Conservation (phyloP, 2,797 vertebrate species). For the Erithacus rubecula region DNA sequence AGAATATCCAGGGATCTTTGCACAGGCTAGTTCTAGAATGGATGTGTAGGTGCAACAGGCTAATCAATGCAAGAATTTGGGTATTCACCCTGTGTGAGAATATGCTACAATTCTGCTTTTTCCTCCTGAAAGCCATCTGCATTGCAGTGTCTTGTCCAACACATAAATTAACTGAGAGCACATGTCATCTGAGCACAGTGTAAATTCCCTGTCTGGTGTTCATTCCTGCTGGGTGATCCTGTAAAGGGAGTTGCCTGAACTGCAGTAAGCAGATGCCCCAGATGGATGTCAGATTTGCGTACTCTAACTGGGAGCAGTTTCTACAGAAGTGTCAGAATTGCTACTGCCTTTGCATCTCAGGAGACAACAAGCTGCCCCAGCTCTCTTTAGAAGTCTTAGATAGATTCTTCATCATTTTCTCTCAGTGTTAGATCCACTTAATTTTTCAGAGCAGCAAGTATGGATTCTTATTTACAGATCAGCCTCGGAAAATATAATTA, state of each 20-base stretch:
- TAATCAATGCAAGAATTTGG: not conserved
- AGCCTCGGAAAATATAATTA: not conserved
- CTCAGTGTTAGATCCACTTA: not conserved
- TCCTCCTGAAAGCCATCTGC: not conserved
- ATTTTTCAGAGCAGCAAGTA: not conserved
- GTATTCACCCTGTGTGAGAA: not conserved
- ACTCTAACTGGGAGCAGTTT: not conserved
- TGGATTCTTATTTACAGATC: not conserved
- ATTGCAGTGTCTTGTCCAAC: not conserved
- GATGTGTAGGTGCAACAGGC: not conserved
- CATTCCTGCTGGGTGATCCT: not conserved
- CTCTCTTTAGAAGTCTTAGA: not conserved
- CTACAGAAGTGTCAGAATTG: not conserved
- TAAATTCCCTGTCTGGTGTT: not conserved
- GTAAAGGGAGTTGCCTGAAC: not conserved
- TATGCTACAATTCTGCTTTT: not conserved
- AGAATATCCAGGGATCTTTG: not conserved
- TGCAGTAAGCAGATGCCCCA: not conserved
- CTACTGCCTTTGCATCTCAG: not conserved
- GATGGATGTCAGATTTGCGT: not conserved
- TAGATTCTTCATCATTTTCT: not conserved
- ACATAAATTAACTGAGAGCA: not conserved
- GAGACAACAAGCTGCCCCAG: not conserved
- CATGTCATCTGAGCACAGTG: not conserved
- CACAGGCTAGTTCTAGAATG: not conserved